Evolutionary conservation across 2,797 vertebrate genomes (phyloP), one percentile per base, ranked within the genome.

Genomic region (Myotis findleyi): DNA sequence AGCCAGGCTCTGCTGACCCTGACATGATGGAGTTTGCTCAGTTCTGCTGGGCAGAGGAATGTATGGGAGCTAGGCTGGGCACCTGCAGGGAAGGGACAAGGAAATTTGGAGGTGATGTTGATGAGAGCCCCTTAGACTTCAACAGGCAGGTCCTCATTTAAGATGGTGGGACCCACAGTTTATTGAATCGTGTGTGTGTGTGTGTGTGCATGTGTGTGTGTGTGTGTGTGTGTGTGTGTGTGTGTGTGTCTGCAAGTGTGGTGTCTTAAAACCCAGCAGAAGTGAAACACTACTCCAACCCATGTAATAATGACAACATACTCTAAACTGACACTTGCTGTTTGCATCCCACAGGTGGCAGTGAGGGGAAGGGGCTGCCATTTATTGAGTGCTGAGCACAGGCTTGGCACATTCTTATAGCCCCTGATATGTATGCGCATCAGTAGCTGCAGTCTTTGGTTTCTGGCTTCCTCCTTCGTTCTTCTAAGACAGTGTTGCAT

Each of bases 1-100:
- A 92, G 66, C 69, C 71, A 69, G 75, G 18, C 81, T 85, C 36
- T 30, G 23, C 44, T 84, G 86, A 94, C 90, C 90, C 88, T 84
- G 73, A 79, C 79, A 8, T 59, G 82, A 93, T 72, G 55, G 30
- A 41, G 49, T 55, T 93, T 68, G 64, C 53, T 88, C 75, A 59
- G 25, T 53, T 95, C 68, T 86, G 30, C 49, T 90, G 69, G 53
- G 20, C 27, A 85, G 38, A 80, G 59, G 21, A 59, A 12, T n/a
- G 16, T 21, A 13, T 75, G 38, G 30, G 21, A 72, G 6, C 38
- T 71, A 9, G 51, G 27, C 23, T 64, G 20, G 36, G 7, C 6
- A 82, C 11, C 47, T 79, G 55, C 81, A 79, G 10, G 89, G 55
- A 83, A 91, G 55, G 18, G 9, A 64, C n/a, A 33, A 57, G 25